Conservation (phyloP, 2,797 vertebrate genomes). For the Propithecus perrieri region DNA sequence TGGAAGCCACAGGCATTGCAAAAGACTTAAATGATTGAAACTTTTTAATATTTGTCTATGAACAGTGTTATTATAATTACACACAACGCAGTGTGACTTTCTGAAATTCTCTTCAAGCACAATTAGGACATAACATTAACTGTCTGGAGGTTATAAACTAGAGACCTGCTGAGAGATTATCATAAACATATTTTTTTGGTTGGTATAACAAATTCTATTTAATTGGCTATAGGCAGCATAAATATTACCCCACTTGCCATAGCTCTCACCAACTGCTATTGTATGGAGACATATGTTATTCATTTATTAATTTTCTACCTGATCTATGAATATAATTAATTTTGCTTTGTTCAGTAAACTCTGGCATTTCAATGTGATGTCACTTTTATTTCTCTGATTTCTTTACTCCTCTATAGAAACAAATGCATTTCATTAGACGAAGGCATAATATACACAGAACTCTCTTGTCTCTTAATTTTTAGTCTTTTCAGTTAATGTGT, state of each 20-base stretch:
- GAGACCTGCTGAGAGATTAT: not conserved
- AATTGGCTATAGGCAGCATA: not conserved
- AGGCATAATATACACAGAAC: not conserved
- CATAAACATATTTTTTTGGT: not conserved
- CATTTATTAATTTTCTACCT: slow-evolving; percentile 17
- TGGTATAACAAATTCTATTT: not conserved
- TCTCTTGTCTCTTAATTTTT: not conserved
- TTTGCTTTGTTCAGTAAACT: not conserved
- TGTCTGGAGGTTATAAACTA: not conserved
- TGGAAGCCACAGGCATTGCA: not conserved
- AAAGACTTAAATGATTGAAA: not conserved
- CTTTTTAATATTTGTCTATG: not conserved
- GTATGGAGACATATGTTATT: not conserved
- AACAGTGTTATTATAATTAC: not conserved
- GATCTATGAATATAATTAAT: not conserved
- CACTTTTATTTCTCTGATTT: not conserved
- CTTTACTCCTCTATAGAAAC: not conserved
- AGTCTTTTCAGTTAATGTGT: not conserved
- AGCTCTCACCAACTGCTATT: not conserved
- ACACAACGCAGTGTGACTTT: not conserved
- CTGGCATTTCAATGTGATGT: not conserved
- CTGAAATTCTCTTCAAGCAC: not conserved
- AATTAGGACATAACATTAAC: not conserved
- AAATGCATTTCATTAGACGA: not conserved
- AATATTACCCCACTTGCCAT: not conserved